Evolutionary conservation across 2,113 vertebrate species (phyloP).

Genomic region (Saiga tatarica): DNA sequence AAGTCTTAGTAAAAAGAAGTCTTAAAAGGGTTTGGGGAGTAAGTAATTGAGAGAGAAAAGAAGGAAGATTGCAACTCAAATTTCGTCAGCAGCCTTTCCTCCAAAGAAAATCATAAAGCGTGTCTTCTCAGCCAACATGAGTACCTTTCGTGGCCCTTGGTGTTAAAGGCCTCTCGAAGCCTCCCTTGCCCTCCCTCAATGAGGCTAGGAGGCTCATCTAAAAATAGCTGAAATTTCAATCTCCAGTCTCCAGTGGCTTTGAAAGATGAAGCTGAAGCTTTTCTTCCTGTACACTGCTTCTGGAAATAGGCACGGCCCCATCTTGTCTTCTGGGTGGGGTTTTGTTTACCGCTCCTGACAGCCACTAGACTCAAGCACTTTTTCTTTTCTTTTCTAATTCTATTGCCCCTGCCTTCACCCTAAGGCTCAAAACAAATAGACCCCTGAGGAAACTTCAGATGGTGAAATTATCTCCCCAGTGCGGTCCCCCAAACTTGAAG

Average conservation of each 20-base stretch:
- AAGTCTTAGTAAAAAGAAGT: not conserved
- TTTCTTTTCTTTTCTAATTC: not conserved
- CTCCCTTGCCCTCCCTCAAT: not conserved
- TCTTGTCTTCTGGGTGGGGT: not conserved
- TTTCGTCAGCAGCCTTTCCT: not conserved
- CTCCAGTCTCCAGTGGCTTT: no score
- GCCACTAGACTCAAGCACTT: not conserved
- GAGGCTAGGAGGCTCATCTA: no score
- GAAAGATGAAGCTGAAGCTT: accelerated
- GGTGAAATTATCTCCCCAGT: accelerated
- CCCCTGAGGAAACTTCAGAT: accelerated
- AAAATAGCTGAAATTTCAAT: not conserved
- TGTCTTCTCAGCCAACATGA: not conserved
- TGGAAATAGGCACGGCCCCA: not conserved
- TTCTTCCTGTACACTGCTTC: accelerated
- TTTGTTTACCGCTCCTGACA: not conserved
- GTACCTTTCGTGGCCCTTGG: accelerated
- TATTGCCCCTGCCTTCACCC: not conserved
- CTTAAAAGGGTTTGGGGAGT: not conserved
- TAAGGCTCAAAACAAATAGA: not conserved
- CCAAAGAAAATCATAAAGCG: accelerated
- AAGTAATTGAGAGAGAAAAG: not conserved
- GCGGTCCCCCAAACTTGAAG: not conserved
- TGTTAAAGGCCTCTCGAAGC: not conserved
- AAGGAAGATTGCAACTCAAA: no score